A percentile compares a stretch with the other conserved stretches of the same genome.
Conservation (phyloP, 2,888 invertebrate genomes). For the Machimus rusticus region DNA sequence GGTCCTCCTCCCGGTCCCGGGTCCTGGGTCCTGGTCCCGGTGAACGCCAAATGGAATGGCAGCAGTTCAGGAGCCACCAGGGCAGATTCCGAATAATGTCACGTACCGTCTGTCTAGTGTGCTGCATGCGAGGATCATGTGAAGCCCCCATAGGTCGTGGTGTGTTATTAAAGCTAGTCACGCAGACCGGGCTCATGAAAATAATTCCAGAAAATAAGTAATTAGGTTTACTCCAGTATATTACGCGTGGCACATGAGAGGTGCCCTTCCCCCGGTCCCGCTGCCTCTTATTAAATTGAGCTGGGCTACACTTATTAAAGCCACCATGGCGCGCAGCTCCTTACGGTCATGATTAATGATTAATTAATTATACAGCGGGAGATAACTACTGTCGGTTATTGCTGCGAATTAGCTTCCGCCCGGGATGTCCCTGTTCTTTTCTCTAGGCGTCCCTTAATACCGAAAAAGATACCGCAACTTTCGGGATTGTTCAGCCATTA, state of each 20-base stretch:
- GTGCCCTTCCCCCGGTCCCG: not conserved
- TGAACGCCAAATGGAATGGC: not conserved
- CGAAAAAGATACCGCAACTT: slow-evolving; percentile 1
- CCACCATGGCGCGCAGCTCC: slow-evolving; percentile 9
- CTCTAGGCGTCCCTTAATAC: not conserved
- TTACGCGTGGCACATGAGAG: slow-evolving; percentile 1
- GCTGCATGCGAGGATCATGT: not conserved
- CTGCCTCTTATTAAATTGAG: slow-evolving; percentile 21
- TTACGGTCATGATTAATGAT: slow-evolving; percentile 29
- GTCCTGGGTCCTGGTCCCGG: not conserved
- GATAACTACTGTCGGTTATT: slow-evolving; percentile 14
- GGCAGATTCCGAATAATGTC: slow-evolving; percentile 22
- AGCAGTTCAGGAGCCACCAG: not conserved
- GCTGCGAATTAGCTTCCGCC: slow-evolving; percentile 19
- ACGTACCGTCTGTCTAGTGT: slow-evolving; percentile 34
- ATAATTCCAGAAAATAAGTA: slow-evolving; percentile 39
- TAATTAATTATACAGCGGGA: slow-evolving; percentile 33
- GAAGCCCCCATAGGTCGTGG: not conserved
- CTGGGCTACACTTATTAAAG: slow-evolving; percentile 28
- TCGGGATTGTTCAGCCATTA: not conserved
- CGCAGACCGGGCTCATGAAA: slow-evolving; percentile 15
- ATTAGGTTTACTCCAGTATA: slow-evolving; percentile 34
- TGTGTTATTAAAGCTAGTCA: slow-evolving; percentile 34
- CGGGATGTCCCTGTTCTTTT: not conserved
- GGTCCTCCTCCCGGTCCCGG: not conserved